Base-by-base conservation (phyloP, 2,113 vertebrate species). In the Nothocercus nigrocapillus region DNA sequence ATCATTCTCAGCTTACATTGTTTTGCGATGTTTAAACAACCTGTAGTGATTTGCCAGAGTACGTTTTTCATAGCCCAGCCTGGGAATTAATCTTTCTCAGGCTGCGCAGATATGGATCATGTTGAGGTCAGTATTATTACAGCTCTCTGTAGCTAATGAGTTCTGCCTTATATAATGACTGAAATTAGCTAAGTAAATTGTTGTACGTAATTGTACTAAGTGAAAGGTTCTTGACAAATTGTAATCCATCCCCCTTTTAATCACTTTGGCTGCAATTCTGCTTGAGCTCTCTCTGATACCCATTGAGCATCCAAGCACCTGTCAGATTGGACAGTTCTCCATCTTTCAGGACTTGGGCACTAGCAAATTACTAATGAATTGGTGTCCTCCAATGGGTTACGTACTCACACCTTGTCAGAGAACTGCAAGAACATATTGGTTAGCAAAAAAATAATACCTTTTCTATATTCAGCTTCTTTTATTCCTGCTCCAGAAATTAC, bases 161-260 rank as follows among this genome's bases (percentile, higher is more conserved):
- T 82, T 68, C 54, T 75, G 72, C 89, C 74, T 30, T 34, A 51
- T 13, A 61, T 80, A 88, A 88, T 63, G 51, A 84, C 63, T 76
- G 24, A 79, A 95, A 97, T 93, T 83, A 95, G 73, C 64, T 51
- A 74, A 77, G 42, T 85, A 93, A 93, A 88, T 93, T 88, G 76
- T 64, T 81, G 21, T 21, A 47, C 5, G 7, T 61, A 90, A 81
- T 51, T 75, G 73, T 27, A 51, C 64, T 51, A 83, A 91, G 51
- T 0, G 0, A 94, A 93, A 93, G 61, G 72, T 88, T 61, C 73
- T 90, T 2, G 1, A 61, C 68, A 83, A 88, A 93, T 47, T 61
- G 38, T 68, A 90, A 92, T 85, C 69, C 42, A 77, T 56, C 56
- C 34, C 64, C 36, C 22, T 49, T 94, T 91, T 81, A 90, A 91